Conservation (phyloP, 1,140 invertebrate species). For the Thrips palmi region DNA sequence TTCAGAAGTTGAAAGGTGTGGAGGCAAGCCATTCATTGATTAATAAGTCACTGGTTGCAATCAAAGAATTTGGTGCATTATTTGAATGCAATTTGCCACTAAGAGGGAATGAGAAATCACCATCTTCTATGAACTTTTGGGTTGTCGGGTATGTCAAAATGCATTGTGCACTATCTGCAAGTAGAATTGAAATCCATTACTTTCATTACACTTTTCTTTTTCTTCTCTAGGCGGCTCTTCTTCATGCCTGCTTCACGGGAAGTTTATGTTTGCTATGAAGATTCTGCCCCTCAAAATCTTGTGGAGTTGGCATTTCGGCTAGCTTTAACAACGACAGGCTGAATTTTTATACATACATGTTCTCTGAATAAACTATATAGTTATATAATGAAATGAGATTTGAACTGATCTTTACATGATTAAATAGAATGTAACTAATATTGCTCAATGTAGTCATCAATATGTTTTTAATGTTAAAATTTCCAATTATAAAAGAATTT, state of each 20-base stretch:
- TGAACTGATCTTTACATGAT: no score
- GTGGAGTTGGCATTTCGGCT: conserved; percentile 62
- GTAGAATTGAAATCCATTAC: not conserved
- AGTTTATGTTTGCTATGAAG: conserved; percentile 61
- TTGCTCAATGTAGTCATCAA: no score
- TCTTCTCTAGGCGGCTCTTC: conserved; percentile 40
- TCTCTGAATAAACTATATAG: no score
- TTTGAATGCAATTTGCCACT: conserved; percentile 29
- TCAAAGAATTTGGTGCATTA: conserved; percentile 52
- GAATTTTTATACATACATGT: no score
- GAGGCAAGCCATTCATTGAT: conserved; percentile 33
- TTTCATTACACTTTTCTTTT: conserved; percentile 5
- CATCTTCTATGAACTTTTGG: conserved; percentile 22
- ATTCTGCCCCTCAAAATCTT: conserved; percentile 57
- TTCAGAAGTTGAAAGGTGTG: conserved; percentile 33
- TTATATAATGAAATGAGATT: no score
- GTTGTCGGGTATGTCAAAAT: conserved; percentile 23
- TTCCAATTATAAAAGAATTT: no score
- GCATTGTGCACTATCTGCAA: not conserved
- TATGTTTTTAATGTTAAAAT: no score
- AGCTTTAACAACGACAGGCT: no score
- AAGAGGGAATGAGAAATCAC: conserved; percentile 18
- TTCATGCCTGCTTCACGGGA: conserved; percentile 48
- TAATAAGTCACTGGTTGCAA: conserved; percentile 54
- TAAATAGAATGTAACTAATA: no score